phyloP scores from a whole-genome alignment of 2,797 vertebrate species.

The Lerista edwardsae region DNA sequence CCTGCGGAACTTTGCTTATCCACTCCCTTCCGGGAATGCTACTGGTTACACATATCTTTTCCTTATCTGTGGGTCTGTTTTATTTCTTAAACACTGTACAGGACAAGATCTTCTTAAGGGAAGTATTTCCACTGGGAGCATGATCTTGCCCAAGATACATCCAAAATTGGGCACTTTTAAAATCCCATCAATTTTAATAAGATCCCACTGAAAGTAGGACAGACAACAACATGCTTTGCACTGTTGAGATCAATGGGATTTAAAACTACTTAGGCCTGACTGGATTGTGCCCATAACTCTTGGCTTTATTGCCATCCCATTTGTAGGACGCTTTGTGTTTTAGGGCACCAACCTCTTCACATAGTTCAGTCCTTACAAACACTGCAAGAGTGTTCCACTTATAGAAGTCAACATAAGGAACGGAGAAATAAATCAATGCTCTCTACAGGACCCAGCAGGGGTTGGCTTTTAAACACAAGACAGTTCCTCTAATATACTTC shows the following conservation, averaged over 20 bases:
- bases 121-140: background rate
- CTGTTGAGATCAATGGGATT: background rate
- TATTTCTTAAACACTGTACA: background rate
- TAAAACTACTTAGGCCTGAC: background rate
- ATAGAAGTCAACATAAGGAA: background rate
- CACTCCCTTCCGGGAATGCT: too few relatives aligned
- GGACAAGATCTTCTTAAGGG: background rate
- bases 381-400: slow-evolving; percentile 23
- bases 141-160: background rate
- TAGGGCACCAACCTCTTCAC: slow-evolving; percentile 41
- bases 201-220: too few relatives aligned
- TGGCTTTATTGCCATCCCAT: background rate
- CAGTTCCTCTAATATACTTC: slow-evolving; percentile 26
- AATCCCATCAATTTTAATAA: background rate
- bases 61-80: slow-evolving; percentile 22
- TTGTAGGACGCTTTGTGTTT: slow-evolving; percentile 11
- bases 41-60: slow-evolving; percentile 36
- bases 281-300: background rate
- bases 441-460: slow-evolving; percentile 55
- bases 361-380: slow-evolving; percentile 22
- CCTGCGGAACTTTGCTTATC: too few relatives aligned
- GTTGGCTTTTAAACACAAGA: slow-evolving; percentile 57
- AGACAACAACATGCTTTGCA: background rate
- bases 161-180: background rate
- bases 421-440: slow-evolving; percentile 45